Evolutionary conservation across 2,888 invertebrate species (phyloP).

Genomic region (Hoplodrina blanda): DNA sequence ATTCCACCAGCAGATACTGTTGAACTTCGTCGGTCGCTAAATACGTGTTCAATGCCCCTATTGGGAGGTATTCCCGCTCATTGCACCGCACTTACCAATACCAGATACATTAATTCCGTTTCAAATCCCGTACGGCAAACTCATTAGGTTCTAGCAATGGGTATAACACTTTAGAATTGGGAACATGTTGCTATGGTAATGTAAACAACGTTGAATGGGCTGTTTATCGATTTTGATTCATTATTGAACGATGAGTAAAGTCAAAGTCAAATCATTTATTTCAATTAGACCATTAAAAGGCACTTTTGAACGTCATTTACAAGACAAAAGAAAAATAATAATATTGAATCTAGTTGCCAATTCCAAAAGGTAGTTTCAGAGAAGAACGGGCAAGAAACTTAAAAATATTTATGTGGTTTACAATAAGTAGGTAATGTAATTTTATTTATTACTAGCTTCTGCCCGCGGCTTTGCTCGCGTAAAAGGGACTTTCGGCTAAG

Average conservation of each 20-base stretch:
- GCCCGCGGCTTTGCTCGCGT: too few species aligned
- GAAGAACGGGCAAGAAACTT: too few species aligned
- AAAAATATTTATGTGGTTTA: too few species aligned
- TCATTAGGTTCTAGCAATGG: constrained; percentile 34
- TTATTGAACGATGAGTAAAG: background rate
- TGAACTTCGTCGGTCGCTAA: constrained; percentile 41
- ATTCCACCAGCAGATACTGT: constrained; percentile 9
- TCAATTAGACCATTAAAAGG: too few species aligned
- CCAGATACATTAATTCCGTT: constrained; percentile 55
- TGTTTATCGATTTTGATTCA: constrained; percentile 23
- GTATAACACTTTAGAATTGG: constrained; percentile 27
- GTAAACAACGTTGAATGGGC: constrained; percentile 9
- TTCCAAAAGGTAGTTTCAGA: too few species aligned
- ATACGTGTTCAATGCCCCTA: constrained; percentile 35
- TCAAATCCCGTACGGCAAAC: constrained; percentile 41
- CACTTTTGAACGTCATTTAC: too few species aligned
- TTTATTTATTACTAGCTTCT: too few species aligned
- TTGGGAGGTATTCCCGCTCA: constrained; percentile 26
- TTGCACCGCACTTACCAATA: constrained; percentile 38
- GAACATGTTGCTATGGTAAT: constrained; percentile 5
- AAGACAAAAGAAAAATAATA: too few species aligned
- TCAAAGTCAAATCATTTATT: too few species aligned
- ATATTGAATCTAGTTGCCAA: too few species aligned
- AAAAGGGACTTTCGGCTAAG: too few species aligned
- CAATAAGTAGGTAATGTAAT: too few species aligned